Evolutionary conservation across 2,797 vertebrate genomes (phyloP).

Genomic region (Sebastes taczanowskii): DNA sequence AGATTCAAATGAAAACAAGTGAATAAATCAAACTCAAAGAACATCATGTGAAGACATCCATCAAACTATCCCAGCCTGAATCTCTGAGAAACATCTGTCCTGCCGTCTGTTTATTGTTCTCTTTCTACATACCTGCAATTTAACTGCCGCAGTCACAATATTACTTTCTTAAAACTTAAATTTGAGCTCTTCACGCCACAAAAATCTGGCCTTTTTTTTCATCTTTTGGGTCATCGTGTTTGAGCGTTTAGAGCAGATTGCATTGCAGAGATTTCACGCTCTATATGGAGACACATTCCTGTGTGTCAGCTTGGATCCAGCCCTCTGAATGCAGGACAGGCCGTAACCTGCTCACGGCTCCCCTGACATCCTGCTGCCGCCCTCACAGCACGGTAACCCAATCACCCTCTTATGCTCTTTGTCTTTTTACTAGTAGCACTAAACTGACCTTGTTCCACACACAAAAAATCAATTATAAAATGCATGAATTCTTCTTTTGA

Average conservation of each 20-base stretch:
- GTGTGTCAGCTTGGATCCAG: conserved; percentile 56
- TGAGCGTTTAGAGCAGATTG: conserved; percentile 6
- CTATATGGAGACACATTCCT: conserved; percentile 67
- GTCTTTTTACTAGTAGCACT: conserved; percentile 11
- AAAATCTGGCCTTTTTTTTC: not conserved
- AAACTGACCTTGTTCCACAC: conserved; percentile 23
- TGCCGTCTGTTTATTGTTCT: not conserved
- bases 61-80: not conserved
- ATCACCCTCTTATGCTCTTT: conserved; percentile 19
- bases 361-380: conserved; percentile 29
- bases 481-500: not conserved
- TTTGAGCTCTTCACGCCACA: not conserved
- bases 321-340: conserved; percentile 60
- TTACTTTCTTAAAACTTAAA: not conserved
- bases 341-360: conserved; percentile 60
- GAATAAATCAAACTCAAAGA: not conserved
- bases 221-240: not conserved
- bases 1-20: not conserved
- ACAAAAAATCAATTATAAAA: not conserved
- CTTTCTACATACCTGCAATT: not conserved
- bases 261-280: conserved; percentile 56
- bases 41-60: not conserved
- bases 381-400: conserved; percentile 23
- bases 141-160: not conserved
- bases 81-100: not conserved